A percentile compares a stretch with the other conserved stretches of the same genome.
These are phyloP conservation scores for Nycteola revayana DNA, from an alignment of 2,888 invertebrate genomes.

Conservation along the genomic window DNA sequence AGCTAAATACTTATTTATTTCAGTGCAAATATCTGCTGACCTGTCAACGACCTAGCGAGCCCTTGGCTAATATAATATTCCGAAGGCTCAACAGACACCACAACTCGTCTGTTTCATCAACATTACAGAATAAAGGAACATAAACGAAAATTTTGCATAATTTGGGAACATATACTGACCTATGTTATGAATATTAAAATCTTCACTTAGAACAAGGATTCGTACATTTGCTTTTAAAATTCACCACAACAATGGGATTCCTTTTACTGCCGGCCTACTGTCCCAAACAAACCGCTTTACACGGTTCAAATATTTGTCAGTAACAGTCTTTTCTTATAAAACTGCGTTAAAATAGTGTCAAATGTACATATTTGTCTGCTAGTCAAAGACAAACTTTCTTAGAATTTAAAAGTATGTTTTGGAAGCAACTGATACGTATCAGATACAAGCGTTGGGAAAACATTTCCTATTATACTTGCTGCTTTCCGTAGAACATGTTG, in stretches of 20 bases:
- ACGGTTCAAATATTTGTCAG: conserved; percentile 23
- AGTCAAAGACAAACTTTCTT: conserved; percentile 7
- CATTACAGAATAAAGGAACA: neutral
- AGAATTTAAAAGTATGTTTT: too few species aligned
- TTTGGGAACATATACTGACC: conserved; percentile 7
- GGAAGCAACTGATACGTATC: too few species aligned
- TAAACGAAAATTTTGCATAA: conserved; percentile 4
- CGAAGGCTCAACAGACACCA: conserved; percentile 2
- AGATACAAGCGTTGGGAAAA: too few species aligned
- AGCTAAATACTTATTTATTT: too few species aligned
- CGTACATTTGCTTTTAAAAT: conserved; percentile 31
- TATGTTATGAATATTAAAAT: conserved; percentile 28
- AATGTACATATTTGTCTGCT: conserved; percentile 27
- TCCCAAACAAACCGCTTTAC: conserved; percentile 12
- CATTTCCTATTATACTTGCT: too few species aligned
- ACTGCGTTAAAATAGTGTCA: conserved; percentile 17
- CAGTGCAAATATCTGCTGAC: conserved; percentile 6
- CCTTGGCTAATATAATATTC: conserved; percentile 12
- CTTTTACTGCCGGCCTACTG: conserved; percentile 7
- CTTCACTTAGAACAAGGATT: conserved; percentile 22
- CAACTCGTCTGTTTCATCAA: conserved; percentile 5
- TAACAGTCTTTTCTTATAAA: conserved; percentile 10
- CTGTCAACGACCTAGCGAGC: conserved; percentile 2
- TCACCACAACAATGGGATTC: conserved; percentile 16
- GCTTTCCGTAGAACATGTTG: too few species aligned